Evolutionary conservation across 2,113 vertebrate species (phyloP).

Genomic region (Lota lota): DNA sequence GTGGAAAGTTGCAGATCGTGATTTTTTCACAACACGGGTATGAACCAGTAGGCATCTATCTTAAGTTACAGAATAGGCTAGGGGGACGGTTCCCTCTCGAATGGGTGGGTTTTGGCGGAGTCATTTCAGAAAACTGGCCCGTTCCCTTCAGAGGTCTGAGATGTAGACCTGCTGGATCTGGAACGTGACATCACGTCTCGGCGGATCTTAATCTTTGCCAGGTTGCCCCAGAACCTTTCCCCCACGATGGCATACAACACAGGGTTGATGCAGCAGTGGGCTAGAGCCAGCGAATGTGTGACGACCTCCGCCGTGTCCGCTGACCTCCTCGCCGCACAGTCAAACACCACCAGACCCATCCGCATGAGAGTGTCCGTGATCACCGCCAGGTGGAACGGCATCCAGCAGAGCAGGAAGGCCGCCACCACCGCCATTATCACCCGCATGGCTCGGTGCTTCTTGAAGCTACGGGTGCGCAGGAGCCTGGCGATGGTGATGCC

Average conservation of each 20-base stretch:
- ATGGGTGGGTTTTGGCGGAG: too few relatives aligned
- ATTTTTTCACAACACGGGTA: too few relatives aligned
- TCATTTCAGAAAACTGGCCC: constrained; percentile 38
- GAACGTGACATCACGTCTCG: constrained; percentile 34
- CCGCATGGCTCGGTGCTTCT: constrained; percentile 74
- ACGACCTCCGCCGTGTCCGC: constrained; percentile 40
- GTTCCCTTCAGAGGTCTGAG: constrained; percentile 56
- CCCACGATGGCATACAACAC: constrained; percentile 76
- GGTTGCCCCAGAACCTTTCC: constrained; percentile 71
- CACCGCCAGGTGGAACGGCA: constrained; percentile 62
- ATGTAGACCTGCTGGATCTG: constrained; percentile 63
- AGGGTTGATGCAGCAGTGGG: constrained; percentile 76
- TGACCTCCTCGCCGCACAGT: constrained; percentile 28
- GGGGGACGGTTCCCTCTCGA: too few relatives aligned
- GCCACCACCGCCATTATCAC: constrained; percentile 71
- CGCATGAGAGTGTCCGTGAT: constrained; percentile 64
- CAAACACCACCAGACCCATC: constrained; percentile 8
- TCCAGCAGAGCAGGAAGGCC: constrained; percentile 74
- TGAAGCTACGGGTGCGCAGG: constrained; percentile 66
- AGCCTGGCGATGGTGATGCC: constrained; percentile 60
- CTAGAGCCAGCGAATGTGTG: constrained; percentile 61
- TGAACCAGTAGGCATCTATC: too few relatives aligned
- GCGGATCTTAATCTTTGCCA: constrained; percentile 33
- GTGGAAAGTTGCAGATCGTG: too few relatives aligned
- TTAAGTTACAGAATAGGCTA: too few relatives aligned